Evolutionary conservation across 2,888 invertebrate genomes (phyloP).

Genomic region (Lamellibrachia columna): DNA sequence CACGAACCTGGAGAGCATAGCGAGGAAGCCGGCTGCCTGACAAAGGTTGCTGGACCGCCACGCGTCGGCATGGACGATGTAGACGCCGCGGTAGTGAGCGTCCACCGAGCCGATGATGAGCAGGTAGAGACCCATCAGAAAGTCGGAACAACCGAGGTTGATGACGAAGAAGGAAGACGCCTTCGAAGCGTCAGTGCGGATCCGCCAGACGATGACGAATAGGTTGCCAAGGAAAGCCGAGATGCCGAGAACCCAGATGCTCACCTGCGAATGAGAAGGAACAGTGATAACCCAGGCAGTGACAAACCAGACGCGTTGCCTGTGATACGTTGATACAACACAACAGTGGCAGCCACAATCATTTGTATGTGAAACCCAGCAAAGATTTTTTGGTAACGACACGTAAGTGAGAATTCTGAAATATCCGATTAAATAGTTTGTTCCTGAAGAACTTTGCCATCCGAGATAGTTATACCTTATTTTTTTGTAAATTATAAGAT

Average conservation of each 20-base stretch:
- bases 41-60: slow-evolving; percentile 60
- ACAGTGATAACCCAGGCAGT: no score
- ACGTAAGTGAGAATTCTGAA: no score
- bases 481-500: no score
- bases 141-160: slow-evolving; percentile 73
- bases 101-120: slow-evolving; percentile 68
- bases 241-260: slow-evolving; percentile 74
- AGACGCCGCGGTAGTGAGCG: slow-evolving; percentile 58
- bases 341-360: no score
- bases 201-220: slow-evolving; percentile 66
- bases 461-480: no score
- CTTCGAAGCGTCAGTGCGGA: slow-evolving; percentile 64
- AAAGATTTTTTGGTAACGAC: no score
- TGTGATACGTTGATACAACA: no score
- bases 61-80: slow-evolving; percentile 58
- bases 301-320: no score
- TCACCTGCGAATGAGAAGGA: slow-evolving; percentile 47
- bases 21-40: slow-evolving; percentile 59
- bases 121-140: slow-evolving; percentile 74
- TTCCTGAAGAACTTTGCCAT: no score
- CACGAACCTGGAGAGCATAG: slow-evolving; percentile 53
- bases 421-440: no score
- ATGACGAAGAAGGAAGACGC: slow-evolving; percentile 66
- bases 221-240: slow-evolving; percentile 72
- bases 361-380: no score